Evolutionary conservation across 2,797 vertebrate species (phyloP).

Genomic region (Stomatorhinus walkeri): DNA sequence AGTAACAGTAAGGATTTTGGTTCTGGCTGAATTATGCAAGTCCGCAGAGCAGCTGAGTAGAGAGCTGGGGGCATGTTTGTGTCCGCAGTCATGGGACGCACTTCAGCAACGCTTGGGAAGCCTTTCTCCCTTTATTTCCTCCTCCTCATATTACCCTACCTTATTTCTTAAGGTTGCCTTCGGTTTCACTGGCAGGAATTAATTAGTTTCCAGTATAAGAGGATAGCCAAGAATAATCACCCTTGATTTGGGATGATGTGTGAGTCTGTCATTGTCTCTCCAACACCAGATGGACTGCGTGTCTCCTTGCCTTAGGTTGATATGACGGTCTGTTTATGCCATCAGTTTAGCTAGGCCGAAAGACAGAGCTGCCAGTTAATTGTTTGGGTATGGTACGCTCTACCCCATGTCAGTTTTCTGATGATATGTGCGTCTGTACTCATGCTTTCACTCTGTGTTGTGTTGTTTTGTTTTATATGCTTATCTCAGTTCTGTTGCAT

Average conservation of each 20-base stretch:
- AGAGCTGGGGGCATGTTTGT: background rate
- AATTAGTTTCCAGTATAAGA: background rate
- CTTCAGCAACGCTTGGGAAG: background rate
- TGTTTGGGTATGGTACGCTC: background rate
- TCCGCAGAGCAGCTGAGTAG: background rate
- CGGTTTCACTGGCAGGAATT: background rate
- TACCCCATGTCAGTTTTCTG: background rate
- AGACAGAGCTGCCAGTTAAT: background rate
- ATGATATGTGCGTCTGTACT: background rate
- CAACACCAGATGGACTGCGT: background rate
- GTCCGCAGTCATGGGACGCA: background rate
- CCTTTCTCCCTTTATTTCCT: background rate
- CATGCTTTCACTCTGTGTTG: background rate
- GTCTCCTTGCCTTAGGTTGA: background rate
- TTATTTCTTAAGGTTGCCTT: background rate
- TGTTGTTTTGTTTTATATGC: background rate
- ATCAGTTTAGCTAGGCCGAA: background rate
- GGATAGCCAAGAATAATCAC: background rate
- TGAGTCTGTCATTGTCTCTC: background rate
- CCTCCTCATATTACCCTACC: background rate
- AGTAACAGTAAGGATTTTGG: background rate
- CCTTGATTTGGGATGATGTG: background rate
- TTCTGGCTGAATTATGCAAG: background rate
- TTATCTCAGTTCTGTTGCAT: slow-evolving; percentile 62
- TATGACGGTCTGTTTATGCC: background rate